Percentiles rank a stretch among this genome's conserved stretches.
phyloP scores from a whole-genome alignment of 1,140 invertebrate genomes.

The Drosophila bifasciata region DNA sequence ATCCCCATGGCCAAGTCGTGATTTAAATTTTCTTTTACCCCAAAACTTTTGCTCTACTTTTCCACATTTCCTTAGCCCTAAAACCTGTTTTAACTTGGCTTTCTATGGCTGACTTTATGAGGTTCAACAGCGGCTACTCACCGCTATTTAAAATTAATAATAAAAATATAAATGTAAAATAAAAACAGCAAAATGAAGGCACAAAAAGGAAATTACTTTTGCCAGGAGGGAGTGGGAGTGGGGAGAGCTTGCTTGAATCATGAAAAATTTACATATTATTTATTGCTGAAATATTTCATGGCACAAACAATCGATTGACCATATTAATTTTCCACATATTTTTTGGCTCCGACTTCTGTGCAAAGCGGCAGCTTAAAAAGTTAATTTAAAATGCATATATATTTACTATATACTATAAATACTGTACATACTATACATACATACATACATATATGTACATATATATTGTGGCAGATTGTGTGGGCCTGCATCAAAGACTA shows the following conservation, averaged over 20 bases:
- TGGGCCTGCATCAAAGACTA: background rate
- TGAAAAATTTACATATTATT: constrained; percentile 35
- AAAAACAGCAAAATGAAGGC: background rate
- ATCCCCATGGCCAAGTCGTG: too few species aligned
- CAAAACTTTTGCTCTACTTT: constrained; percentile 30
- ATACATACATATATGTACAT: too few species aligned
- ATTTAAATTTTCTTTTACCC: constrained; percentile 59
- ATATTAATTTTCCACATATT: constrained; percentile 28
- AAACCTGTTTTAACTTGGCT: constrained; percentile 15
- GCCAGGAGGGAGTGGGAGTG: too few species aligned
- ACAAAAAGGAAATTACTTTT: constrained; percentile 23
- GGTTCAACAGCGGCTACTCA: constrained; percentile 43
- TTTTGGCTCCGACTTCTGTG: background rate
- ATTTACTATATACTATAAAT: too few species aligned
- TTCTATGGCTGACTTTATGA: constrained; percentile 14
- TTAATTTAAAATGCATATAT: constrained; percentile 42
- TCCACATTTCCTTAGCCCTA: too few species aligned
- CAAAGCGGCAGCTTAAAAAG: constrained; percentile 21
- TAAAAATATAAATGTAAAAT: constrained; percentile 4
- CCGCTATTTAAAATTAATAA: constrained; percentile 23
- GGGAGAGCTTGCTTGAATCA: too few species aligned
- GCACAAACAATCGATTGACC: constrained; percentile 11
- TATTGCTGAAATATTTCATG: constrained; percentile 35
- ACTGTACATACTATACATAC: too few species aligned
- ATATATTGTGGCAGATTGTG: too few species aligned